Conservation (phyloP, 1,140 invertebrate genomes). For the Cyclina sinensis region DNA sequence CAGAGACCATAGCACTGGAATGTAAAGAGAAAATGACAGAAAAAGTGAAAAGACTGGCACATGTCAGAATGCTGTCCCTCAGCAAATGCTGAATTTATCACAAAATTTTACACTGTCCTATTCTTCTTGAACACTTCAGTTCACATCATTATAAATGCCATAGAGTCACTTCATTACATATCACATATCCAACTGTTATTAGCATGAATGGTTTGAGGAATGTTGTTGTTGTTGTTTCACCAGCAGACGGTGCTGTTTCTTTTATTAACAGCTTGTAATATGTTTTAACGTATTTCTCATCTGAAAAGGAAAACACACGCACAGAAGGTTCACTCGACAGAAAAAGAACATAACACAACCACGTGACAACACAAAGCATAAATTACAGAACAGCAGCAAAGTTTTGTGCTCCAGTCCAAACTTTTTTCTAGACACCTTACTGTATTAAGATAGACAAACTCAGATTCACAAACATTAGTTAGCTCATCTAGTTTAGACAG, state of each 20-base stretch:
- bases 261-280: constrained; percentile 34
- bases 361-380: too few species aligned
- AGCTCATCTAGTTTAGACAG: too few species aligned
- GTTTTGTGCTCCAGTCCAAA: too few species aligned
- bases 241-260: constrained; percentile 18
- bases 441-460: too few species aligned
- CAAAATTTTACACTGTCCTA: background rate
- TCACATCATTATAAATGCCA: background rate
- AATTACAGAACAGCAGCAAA: too few species aligned
- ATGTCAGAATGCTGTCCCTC: background rate
- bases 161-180: constrained; percentile 26
- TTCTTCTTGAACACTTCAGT: background rate
- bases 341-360: background rate
- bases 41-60: background rate
- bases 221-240: constrained; percentile 11
- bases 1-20: constrained; percentile 11
- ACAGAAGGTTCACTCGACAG: background rate
- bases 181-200: constrained; percentile 37
- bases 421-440: too few species aligned
- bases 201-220: constrained; percentile 65
- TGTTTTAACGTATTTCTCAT: constrained; percentile 40
- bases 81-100: constrained; percentile 12
- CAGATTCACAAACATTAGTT: too few species aligned
- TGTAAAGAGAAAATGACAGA: constrained; percentile 33
- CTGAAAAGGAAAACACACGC: constrained; percentile 40